These are phyloP conservation scores for Pseudochirops corinnae DNA, from an alignment of 2,797 vertebrate genomes.

Conservation along the genomic window DNA sequence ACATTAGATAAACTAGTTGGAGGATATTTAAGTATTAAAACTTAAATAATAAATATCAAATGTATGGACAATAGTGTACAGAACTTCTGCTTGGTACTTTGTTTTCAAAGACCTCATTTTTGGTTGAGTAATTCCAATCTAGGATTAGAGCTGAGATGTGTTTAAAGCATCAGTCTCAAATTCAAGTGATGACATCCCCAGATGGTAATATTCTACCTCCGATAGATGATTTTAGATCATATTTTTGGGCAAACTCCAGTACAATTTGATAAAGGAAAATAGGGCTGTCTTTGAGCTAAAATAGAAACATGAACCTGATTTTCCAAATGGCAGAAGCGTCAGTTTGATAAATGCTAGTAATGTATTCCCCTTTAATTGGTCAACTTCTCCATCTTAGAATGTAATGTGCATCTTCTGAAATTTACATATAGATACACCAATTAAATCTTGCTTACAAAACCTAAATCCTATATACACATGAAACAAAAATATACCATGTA, in stretches of 20 bases:
- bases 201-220: not conserved
- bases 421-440: not conserved
- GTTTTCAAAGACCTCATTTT: not conserved
- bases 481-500: not conserved
- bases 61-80: not conserved
- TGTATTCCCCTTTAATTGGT: slow-evolving; percentile 27
- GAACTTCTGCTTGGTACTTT: not conserved
- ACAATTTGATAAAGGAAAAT: not conserved
- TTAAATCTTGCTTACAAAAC: not conserved
- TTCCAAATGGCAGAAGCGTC: not conserved
- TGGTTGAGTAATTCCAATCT: not conserved
- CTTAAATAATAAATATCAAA: not conserved
- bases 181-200: not conserved
- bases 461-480: not conserved
- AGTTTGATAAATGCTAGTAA: slow-evolving; percentile 22
- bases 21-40: not conserved
- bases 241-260: not conserved
- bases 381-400: not conserved
- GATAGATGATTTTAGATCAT: not conserved
- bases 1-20: not conserved
- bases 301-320: not conserved
- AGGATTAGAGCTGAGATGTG: not conserved
- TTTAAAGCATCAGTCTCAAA: not conserved
- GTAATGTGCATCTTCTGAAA: not conserved
- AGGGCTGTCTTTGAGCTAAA: not conserved